Base-by-base conservation (phyloP, 2,888 invertebrate genomes). In the Megalurothrips usitatus region DNA sequence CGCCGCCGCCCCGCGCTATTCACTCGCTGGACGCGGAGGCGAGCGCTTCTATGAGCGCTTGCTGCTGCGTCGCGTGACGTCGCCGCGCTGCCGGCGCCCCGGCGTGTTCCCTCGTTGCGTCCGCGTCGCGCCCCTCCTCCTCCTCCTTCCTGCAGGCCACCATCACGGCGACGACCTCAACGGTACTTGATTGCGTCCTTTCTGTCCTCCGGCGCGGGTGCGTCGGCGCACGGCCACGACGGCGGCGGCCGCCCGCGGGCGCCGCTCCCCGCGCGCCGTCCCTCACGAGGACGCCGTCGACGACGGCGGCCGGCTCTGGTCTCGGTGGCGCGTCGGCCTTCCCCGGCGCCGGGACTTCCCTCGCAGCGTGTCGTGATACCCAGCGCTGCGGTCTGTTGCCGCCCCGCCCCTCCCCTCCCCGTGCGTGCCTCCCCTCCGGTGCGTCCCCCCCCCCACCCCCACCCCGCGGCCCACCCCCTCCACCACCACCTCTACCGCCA, bases 1-100 rank as follows among this genome's bases (percentile, higher is more conserved):
- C 17, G 34, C 34, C 28, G 82, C 83, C 82, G 82, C 79, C 63
- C 63, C 81, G 49, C 81, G 82, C 82, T 82, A 81, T 83, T 82
- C 83, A 81, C 83, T 78, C 82, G 63, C 63, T 80, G 78, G 58
- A 80, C 78, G 81, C 78, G 48, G 79, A 80, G 79, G 49, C 82
- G 78, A 81, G 79, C 81, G 79, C 79, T 80, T 81, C 81, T 82
- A 80, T 19, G 58, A 58, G 58, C 19, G 58, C 34, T 43, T 43
- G 34, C 58, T 17, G 52, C 52, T 58, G 58, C 58, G n/a, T 17
- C 58, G 17, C 58, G 58, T n/a, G n/a, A n/a, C 58, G n/a, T 17
- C 14, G n/a, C 58, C 58, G 58, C 58, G 58, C 58, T 14, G n/a
- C 19, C 58, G 58, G 19, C n/a, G n/a, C 19, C 6, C 58, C 58